phyloP scores from a whole-genome alignment of 1,140 invertebrate species.

The Ceratina japonica region DNA sequence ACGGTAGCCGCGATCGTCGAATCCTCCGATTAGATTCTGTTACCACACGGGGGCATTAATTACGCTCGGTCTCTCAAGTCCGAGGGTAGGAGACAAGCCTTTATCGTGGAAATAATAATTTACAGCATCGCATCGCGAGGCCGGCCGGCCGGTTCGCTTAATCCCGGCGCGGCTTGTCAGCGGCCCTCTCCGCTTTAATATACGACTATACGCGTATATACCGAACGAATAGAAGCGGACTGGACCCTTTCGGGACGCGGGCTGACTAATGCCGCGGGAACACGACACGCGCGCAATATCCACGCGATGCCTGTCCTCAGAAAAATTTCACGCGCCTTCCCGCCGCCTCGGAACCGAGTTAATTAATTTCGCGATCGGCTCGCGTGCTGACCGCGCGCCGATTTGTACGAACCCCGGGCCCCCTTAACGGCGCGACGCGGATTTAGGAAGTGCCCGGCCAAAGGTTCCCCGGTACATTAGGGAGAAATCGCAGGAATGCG shows the following conservation, averaged over 20 bases:
- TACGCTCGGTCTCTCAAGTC: conserved; percentile 38
- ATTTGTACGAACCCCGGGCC: background rate
- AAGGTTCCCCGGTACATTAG: background rate
- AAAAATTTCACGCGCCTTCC: background rate
- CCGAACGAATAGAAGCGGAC: conserved; percentile 24
- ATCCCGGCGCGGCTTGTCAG: conserved; percentile 46
- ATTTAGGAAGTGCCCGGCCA: background rate
- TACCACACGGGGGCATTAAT: conserved; percentile 59
- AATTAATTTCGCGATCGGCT: conserved; percentile 1
- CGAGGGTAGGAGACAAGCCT: conserved; percentile 37
- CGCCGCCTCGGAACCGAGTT: background rate
- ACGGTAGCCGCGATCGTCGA: conserved; percentile 38
- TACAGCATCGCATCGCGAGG: conserved; percentile 49
- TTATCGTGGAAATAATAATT: conserved; percentile 71
- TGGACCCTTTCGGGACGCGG: background rate
- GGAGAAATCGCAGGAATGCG: conserved; percentile 25
- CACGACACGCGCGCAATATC: conserved; percentile 27
- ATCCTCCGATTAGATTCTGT: conserved; percentile 56
- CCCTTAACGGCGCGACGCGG: background rate
- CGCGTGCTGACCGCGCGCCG: background rate
- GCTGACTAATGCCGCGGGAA: conserved; percentile 33
- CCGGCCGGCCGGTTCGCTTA: conserved; percentile 43
- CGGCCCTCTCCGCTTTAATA: conserved; percentile 18
- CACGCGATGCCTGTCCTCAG: no score
- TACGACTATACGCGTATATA: background rate